phyloP scores from a whole-genome alignment of 1,140 invertebrate genomes.

The Chrysopa pallens region DNA sequence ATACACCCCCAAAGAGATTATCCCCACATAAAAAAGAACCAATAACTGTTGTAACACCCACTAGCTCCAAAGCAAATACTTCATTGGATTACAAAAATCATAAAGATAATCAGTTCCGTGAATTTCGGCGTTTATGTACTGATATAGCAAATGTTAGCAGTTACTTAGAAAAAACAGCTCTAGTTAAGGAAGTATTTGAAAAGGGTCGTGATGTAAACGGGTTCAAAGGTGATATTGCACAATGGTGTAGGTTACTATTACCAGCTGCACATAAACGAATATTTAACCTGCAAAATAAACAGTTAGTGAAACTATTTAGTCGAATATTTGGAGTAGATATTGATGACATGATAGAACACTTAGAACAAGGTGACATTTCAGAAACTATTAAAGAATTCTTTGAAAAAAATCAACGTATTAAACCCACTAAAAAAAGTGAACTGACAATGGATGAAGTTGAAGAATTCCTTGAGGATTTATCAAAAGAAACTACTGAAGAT shows the following conservation, averaged over 20 bases:
- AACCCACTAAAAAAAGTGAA: constrained; percentile 45
- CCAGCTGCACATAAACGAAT: constrained; percentile 66
- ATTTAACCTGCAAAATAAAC: constrained; percentile 86
- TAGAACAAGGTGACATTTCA: constrained; percentile 79
- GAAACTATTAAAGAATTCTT: constrained; percentile 74
- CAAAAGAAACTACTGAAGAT: constrained; percentile 66
- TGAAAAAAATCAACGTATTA: constrained; percentile 37
- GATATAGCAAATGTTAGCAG: constrained; percentile 56
- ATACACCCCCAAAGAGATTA: constrained; percentile 12
- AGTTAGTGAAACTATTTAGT: constrained; percentile 76
- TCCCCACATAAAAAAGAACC: not conserved
- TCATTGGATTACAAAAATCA: constrained; percentile 7
- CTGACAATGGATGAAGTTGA: constrained; percentile 67
- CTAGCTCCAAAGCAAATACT: not conserved
- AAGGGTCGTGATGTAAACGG: constrained; percentile 42
- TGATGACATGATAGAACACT: constrained; percentile 66
- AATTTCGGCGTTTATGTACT: constrained; percentile 61
- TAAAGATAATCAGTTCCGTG: constrained; percentile 55
- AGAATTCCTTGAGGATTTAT: constrained; percentile 48
- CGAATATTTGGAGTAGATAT: constrained; percentile 55
- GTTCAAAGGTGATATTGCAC: constrained; percentile 56
- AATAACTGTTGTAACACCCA: not conserved
- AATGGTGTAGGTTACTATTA: constrained; percentile 75
- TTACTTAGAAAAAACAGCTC: constrained; percentile 66
- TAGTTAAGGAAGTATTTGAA: constrained; percentile 48